These are phyloP conservation scores for Pipistrellus pipistrellus DNA, from an alignment of 2,797 vertebrate genomes.

Conservation along the genomic window DNA sequence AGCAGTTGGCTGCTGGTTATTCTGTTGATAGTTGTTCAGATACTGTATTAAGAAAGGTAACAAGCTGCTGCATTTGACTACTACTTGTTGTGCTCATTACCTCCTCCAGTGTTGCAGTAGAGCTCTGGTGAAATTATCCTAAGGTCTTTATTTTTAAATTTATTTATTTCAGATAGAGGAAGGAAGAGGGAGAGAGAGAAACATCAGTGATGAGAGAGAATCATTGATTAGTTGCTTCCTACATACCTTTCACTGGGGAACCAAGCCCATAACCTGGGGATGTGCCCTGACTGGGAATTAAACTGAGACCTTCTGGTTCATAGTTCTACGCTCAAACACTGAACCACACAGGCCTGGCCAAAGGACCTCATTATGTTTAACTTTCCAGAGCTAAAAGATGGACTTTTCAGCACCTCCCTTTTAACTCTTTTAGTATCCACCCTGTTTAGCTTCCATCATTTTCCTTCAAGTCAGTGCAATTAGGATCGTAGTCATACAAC, in stretches of 20 bases:
- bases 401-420: not conserved
- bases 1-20: not conserved
- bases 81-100: not conserved
- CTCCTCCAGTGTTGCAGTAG: not conserved
- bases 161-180: too few species aligned
- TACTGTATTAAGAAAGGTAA: not conserved
- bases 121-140: not conserved
- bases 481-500: not conserved
- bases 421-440: not conserved
- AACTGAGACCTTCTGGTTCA: too few species aligned
- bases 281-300: too few species aligned
- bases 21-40: not conserved
- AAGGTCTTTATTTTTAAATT: too few species aligned
- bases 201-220: too few species aligned
- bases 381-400: conserved; percentile 18
- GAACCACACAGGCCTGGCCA: too few species aligned
- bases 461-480: not conserved
- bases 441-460: not conserved
- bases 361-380: not conserved
- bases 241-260: too few species aligned
- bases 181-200: too few species aligned
- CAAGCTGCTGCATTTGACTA: not conserved
- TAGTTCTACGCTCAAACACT: too few species aligned
- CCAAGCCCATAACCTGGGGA: too few species aligned
- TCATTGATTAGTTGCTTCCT: too few species aligned